Percentiles rank a stretch among this genome's conserved stretches.
Conservation (phyloP, 2,888 invertebrate species). For the Escarpia spicata region DNA sequence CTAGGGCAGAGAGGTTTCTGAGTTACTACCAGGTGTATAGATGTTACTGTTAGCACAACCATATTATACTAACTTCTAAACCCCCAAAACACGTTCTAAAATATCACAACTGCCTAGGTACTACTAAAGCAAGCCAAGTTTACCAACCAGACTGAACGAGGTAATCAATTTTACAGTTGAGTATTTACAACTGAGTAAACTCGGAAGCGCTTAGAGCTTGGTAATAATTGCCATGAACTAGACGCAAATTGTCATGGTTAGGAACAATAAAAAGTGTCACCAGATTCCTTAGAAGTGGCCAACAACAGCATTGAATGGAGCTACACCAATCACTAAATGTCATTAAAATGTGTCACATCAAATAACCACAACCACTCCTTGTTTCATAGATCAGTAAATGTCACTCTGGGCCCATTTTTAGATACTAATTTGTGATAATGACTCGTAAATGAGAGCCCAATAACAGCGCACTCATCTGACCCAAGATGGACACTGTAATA, state of each 20-base stretch:
- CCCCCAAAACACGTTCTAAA: background rate
- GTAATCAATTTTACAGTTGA: background rate
- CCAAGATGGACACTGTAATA: background rate
- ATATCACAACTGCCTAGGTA: too few species aligned
- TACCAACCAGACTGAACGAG: background rate
- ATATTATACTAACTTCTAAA: background rate
- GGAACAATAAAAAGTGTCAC: background rate
- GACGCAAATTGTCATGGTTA: background rate
- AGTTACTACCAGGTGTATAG: too few species aligned
- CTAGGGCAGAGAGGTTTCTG: too few species aligned
- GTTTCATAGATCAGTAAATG: background rate
- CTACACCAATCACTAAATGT: background rate
- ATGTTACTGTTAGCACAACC: too few species aligned
- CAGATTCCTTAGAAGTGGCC: background rate
- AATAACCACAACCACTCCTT: background rate
- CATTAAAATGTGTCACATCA: background rate
- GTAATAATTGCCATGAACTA: background rate
- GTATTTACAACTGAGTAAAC: background rate
- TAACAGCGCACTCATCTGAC: background rate
- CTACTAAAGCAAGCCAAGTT: background rate
- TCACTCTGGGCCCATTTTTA: background rate
- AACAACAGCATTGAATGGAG: background rate
- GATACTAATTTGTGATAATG: slow-evolving; percentile 3
- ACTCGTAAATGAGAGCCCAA: background rate
- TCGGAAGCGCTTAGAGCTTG: background rate